Evolutionary conservation across 2,888 invertebrate species (phyloP).

Genomic region (Archaeoteleia sp.): DNA sequence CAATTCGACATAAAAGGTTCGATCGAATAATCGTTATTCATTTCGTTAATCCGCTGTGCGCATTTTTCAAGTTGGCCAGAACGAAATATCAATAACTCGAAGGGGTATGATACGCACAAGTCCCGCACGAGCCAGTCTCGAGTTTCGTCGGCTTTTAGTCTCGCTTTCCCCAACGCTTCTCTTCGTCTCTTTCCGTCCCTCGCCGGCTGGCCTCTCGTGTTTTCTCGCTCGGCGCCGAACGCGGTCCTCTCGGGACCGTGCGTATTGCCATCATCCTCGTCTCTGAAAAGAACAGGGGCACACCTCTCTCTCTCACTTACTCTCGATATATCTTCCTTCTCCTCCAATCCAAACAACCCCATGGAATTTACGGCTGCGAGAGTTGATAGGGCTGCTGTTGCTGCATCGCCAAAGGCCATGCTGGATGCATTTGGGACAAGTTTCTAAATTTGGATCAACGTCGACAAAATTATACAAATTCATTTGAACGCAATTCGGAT

Average conservation of each 20-base stretch:
- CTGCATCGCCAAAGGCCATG: constrained; percentile 32
- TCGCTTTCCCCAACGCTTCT: constrained; percentile 29
- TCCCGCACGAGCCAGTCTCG: constrained; percentile 46
- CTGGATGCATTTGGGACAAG: too few species aligned
- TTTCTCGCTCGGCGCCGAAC: constrained; percentile 17
- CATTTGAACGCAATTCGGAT: too few species aligned
- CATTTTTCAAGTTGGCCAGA: constrained; percentile 37
- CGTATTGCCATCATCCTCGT: constrained; percentile 41
- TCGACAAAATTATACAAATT: too few species aligned
- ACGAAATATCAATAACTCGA: constrained; percentile 47
- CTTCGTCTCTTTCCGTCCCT: background rate
- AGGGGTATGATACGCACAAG: too few species aligned
- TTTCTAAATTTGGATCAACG: too few species aligned
- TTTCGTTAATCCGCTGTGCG: constrained; percentile 29
- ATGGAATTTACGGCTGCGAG: constrained; percentile 55
- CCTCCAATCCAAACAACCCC: constrained; percentile 21
- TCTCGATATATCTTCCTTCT: too few species aligned
- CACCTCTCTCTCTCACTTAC: background rate
- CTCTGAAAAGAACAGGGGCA: constrained; percentile 37
- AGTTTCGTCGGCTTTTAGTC: constrained; percentile 44
- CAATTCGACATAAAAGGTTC: constrained; percentile 11
- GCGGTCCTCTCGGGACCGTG: constrained; percentile 35
- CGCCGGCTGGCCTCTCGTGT: constrained; percentile 1
- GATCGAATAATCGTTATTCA: constrained; percentile 26
- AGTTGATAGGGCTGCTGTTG: constrained; percentile 53